A percentile compares a stretch with the other conserved stretches of the same genome.
Conservation (phyloP, 2,888 invertebrate species). For the Calliphora vomitoria region DNA sequence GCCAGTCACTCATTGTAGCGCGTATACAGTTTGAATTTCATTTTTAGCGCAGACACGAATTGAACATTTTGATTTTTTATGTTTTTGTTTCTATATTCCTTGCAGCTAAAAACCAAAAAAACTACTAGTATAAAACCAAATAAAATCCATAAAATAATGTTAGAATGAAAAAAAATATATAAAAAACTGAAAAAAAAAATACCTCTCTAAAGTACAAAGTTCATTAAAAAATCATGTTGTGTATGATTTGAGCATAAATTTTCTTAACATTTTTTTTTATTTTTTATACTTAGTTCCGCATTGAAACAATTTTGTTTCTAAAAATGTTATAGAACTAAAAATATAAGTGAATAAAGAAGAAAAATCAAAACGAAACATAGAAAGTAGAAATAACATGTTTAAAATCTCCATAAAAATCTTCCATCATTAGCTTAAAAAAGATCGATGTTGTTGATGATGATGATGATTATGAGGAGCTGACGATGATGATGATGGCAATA, state of each 20-base stretch:
- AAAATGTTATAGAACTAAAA: constrained; percentile 8
- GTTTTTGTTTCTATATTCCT: neutral
- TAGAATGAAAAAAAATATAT: neutral
- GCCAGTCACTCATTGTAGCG: neutral
- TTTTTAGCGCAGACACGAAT: constrained; percentile 54
- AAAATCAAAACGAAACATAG: neutral
- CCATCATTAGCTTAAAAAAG: constrained; percentile 48
- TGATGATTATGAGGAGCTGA: constrained; percentile 38
- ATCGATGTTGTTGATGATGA: constrained; percentile 49
- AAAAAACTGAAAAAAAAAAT: constrained; percentile 24
- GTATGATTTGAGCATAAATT: constrained; percentile 53
- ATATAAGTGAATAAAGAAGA: neutral
- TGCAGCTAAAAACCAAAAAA: constrained; percentile 13
- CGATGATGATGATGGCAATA: constrained; percentile 59
- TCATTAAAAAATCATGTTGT: constrained; percentile 65
- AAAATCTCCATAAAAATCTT: constrained; percentile 35
- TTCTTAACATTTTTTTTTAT: neutral
- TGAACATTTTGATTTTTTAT: constrained; percentile 42
- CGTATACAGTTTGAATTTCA: constrained; percentile 32
- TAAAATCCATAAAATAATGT: constrained; percentile 38
- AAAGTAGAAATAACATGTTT: constrained; percentile 26
- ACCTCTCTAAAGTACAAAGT: constrained; percentile 29
- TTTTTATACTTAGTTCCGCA: constrained; percentile 50
- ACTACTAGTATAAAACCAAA: constrained; percentile 12
- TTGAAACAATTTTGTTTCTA: constrained; percentile 18